These are phyloP conservation scores for Maniola hyperantus DNA, from an alignment of 2,888 invertebrate species.

Conservation along the genomic window DNA sequence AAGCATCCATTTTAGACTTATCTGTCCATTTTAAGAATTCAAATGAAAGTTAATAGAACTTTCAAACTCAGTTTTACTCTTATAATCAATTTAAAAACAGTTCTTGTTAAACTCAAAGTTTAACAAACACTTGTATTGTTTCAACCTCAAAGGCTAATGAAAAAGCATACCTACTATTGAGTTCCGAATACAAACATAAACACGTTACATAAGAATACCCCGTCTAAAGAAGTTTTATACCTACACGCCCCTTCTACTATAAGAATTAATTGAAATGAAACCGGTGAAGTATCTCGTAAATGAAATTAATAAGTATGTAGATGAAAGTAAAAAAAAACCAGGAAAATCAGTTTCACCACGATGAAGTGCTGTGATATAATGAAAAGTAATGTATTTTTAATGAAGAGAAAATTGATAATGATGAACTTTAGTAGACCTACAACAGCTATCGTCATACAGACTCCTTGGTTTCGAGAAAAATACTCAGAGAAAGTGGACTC, in stretches of 20 bases:
- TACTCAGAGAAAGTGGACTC: too few species aligned
- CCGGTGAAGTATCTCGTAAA: too few species aligned
- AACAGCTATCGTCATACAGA: too few species aligned
- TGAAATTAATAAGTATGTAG: too few species aligned
- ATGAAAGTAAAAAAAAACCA: neutral
- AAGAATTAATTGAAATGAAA: too few species aligned
- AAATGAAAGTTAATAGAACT: conserved; percentile 6
- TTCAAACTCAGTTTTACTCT: conserved; percentile 12
- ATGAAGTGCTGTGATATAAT: neutral
- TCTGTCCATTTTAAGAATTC: conserved; percentile 20
- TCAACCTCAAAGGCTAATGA: neutral
- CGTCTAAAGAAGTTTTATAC: neutral
- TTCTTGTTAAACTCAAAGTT: conserved; percentile 15
- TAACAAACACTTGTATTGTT: conserved; percentile 19
- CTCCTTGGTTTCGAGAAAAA: too few species aligned
- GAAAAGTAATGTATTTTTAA: neutral
- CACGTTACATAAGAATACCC: neutral
- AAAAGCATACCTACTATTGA: neutral
- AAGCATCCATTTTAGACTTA: conserved; percentile 28
- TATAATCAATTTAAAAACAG: conserved; percentile 30
- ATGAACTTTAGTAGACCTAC: neutral
- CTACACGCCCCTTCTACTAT: too few species aligned
- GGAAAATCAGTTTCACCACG: neutral
- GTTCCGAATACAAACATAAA: conserved; percentile 4
- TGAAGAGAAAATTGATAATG: neutral